These are phyloP conservation scores for Hippocampus kuda DNA, from an alignment of 2,797 vertebrate genomes.

Conservation along the genomic window DNA sequence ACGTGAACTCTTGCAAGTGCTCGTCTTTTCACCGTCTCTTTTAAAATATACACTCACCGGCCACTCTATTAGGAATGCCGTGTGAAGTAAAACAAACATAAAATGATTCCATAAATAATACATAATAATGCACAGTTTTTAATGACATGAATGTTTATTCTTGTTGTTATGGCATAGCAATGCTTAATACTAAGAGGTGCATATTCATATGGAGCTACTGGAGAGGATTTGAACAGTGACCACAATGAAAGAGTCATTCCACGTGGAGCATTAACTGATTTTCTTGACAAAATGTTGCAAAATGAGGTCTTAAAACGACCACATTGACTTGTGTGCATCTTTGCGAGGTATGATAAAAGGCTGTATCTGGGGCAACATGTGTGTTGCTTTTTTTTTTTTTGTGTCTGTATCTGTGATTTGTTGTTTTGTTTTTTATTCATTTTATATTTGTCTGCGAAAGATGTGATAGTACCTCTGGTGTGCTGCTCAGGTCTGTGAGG, in stretches of 20 bases:
- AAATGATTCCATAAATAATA: not conserved
- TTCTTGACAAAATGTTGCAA: slow-evolving; percentile 38
- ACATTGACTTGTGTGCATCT: slow-evolving; percentile 12
- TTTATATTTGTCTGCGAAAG: slow-evolving; percentile 34
- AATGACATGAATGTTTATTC: not conserved
- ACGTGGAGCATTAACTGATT: slow-evolving; percentile 1
- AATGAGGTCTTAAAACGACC: slow-evolving; percentile 34
- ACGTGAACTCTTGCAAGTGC: not conserved
- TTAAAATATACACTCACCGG: not conserved
- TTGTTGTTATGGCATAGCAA: not conserved
- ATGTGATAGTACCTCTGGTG: slow-evolving; percentile 57
- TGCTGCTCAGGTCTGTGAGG: slow-evolving; percentile 59
- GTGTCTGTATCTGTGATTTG: slow-evolving; percentile 7
- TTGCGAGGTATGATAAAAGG: slow-evolving; percentile 26
- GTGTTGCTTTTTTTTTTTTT: slow-evolving; percentile 19
- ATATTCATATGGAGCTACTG: not conserved
- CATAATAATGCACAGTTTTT: not conserved
- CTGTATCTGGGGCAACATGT: slow-evolving; percentile 35
- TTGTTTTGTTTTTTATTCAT: not conserved
- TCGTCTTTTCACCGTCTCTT: not conserved
- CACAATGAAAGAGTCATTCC: not conserved
- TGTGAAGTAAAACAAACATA: not conserved
- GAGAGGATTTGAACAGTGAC: not conserved
- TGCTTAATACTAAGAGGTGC: not conserved
- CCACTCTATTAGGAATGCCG: not conserved